Evolutionary conservation across 2,113 vertebrate species (phyloP).

Genomic region (Crotophaga sulcirostris): DNA sequence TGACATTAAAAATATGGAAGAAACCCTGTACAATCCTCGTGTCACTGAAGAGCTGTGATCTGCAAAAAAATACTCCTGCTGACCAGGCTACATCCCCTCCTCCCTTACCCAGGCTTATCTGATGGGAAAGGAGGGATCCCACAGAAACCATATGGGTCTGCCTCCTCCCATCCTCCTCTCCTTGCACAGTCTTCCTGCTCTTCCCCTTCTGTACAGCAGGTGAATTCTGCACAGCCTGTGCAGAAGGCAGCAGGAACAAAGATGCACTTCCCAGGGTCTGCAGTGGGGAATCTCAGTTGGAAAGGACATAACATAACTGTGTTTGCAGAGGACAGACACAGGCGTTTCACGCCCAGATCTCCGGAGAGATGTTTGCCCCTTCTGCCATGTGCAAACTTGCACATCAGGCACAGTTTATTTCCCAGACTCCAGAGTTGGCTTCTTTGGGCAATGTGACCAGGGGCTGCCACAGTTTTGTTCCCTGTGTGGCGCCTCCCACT

Average conservation of each 20-base stretch:
- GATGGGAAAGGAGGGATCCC: not conserved
- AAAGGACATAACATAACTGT: not conserved
- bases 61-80: not conserved
- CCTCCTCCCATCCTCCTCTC: not conserved
- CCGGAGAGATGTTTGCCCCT: not conserved
- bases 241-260: not conserved
- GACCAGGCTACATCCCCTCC: not conserved
- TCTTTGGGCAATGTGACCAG: not conserved
- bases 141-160: not conserved
- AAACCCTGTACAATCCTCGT: not conserved
- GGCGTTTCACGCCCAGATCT: not conserved
- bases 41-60: not conserved
- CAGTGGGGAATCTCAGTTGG: not conserved
- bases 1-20: not conserved
- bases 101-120: not conserved
- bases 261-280: not conserved
- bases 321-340: not conserved
- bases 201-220: not conserved
- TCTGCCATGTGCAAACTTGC: not conserved
- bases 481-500: not conserved
- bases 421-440: not conserved
- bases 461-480: not conserved
- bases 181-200: not conserved
- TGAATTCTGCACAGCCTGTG: not conserved
- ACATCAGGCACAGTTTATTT: not conserved